Conservation (phyloP, 2,888 invertebrate genomes). For the Nemurella pictetii region DNA sequence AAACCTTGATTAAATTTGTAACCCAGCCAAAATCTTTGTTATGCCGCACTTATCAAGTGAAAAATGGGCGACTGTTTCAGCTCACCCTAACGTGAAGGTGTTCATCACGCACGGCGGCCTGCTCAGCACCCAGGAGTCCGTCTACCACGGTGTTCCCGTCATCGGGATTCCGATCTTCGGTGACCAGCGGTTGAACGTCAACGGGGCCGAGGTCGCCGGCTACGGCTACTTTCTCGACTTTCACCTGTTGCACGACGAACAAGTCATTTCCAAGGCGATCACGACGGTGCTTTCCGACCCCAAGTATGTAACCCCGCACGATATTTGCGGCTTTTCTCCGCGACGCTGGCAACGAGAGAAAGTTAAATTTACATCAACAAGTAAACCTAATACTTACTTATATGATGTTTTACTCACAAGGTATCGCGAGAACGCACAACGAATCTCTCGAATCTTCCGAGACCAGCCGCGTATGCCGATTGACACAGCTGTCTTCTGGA, state of each 20-base stretch:
- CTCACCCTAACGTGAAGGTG: conserved; percentile 58
- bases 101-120: conserved; percentile 65
- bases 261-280: conserved; percentile 44
- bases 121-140: conserved; percentile 59
- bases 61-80: too few species aligned
- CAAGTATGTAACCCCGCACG: conserved; percentile 46
- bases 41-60: too few species aligned
- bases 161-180: conserved; percentile 58
- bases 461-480: conserved; percentile 62
- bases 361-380: too few species aligned
- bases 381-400: too few species aligned
- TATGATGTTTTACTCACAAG: conserved; percentile 40
- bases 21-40: too few species aligned
- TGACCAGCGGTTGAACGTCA: conserved; percentile 60
- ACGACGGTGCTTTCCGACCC: conserved; percentile 44
- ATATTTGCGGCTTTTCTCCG: too few species aligned
- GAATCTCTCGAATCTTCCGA: conserved; percentile 54
- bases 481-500: conserved; percentile 66
- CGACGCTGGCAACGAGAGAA: too few species aligned
- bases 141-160: conserved; percentile 55
- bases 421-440: conserved; percentile 51
- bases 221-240: conserved; percentile 54
- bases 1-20: too few species aligned
- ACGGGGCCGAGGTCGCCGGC: conserved; percentile 57
- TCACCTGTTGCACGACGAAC: conserved; percentile 41